Conservation (phyloP, 2,888 invertebrate genomes). For the Notodonta ziczac region DNA sequence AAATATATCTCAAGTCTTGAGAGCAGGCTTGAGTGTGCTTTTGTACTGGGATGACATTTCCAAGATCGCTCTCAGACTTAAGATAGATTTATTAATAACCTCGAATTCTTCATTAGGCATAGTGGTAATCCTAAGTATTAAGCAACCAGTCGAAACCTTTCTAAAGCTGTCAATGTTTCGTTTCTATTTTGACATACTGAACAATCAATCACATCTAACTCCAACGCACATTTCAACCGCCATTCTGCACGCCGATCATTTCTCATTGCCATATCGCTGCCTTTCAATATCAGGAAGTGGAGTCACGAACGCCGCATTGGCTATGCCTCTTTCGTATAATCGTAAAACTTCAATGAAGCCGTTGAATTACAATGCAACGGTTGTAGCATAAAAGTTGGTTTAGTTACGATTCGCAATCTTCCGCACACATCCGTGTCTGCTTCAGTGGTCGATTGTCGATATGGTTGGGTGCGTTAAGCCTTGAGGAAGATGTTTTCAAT, state of each 20-base stretch:
- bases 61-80: too few species aligned
- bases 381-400: slow-evolving; percentile 63
- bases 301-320: slow-evolving; percentile 71
- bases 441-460: slow-evolving; percentile 26
- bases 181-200: slow-evolving; percentile 1
- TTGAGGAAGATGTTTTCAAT: slow-evolving; percentile 5
- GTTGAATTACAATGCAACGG: slow-evolving; percentile 73
- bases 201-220: slow-evolving; percentile 10
- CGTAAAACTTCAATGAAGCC: slow-evolving; percentile 80
- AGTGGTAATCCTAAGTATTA: not conserved
- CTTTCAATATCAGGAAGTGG: slow-evolving; percentile 71
- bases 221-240: slow-evolving; percentile 17
- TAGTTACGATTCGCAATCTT: slow-evolving; percentile 66
- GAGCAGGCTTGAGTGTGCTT: too few species aligned
- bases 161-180: not conserved
- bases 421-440: slow-evolving; percentile 40
- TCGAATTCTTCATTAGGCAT: too few species aligned
- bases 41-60: too few species aligned
- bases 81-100: too few species aligned
- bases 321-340: slow-evolving; percentile 76
- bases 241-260: slow-evolving; percentile 48
- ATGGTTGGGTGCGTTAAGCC: not conserved
- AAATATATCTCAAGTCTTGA: too few species aligned
- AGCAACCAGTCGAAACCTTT: slow-evolving; percentile 2
- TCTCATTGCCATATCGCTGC: slow-evolving; percentile 63